Percentiles rank a stretch among this genome's conserved stretches.
phyloP scores from a whole-genome alignment of 2,113 vertebrate species.

The Ovibos moschatus region DNA sequence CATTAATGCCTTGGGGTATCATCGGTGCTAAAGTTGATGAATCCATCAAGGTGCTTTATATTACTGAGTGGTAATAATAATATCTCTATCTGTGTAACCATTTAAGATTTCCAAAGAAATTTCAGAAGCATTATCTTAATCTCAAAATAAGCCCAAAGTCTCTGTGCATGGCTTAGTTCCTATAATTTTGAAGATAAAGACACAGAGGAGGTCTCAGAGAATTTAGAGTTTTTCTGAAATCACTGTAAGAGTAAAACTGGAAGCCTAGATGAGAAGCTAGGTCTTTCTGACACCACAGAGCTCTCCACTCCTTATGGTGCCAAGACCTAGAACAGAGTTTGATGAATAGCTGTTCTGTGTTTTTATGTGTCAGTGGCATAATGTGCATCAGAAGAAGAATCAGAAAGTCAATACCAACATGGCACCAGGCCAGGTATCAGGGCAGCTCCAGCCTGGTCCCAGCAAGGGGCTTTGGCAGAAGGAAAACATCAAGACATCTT shows the following conservation, averaged over 20 bases:
- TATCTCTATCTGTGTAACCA: neutral
- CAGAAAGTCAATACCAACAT: neutral
- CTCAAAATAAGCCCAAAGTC: neutral
- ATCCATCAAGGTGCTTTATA: neutral
- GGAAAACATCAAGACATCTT: neutral
- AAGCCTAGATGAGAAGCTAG: neutral
- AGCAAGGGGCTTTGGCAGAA: neutral
- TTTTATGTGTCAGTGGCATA: neutral
- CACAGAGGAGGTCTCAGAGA: neutral
- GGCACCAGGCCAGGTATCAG: neutral
- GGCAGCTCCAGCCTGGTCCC: neutral
- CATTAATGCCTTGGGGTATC: neutral
- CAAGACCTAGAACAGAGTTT: neutral
- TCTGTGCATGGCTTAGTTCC: neutral
- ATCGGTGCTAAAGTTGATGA: neutral
- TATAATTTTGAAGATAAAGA: neutral
- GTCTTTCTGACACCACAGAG: neutral
- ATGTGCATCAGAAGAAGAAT: neutral
- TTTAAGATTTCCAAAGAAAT: constrained; percentile 35
- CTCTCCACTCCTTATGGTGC: neutral
- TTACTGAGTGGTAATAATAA: neutral
- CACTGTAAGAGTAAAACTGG: neutral
- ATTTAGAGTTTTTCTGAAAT: neutral
- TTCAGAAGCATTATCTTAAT: constrained; percentile 23
- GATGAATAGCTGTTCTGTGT: neutral